Evolutionary conservation across 2,888 invertebrate species (phyloP).

Genomic region (Drosophila subquinaria): DNA sequence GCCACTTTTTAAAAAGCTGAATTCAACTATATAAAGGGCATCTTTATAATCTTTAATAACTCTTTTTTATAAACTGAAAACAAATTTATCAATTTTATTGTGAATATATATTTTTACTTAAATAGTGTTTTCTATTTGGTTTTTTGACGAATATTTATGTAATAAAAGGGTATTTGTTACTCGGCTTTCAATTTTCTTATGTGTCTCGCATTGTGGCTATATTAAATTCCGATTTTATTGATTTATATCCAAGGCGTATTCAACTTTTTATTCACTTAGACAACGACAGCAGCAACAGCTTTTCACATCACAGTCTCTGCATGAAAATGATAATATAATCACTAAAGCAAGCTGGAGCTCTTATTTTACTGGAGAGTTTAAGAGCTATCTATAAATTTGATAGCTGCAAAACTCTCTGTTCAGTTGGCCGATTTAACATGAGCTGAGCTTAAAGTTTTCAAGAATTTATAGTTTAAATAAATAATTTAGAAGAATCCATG

Average conservation of each 20-base stretch:
- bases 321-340: constrained; percentile 63
- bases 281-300: constrained; percentile 43
- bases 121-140: neutral
- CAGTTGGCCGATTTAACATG: neutral
- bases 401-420: neutral
- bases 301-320: constrained; percentile 38
- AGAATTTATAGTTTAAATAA: neutral
- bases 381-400: neutral
- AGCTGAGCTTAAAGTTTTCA: constrained; percentile 22
- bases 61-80: neutral
- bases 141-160: neutral
- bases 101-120: neutral
- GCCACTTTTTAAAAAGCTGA: too few species aligned
- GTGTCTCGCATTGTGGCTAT: constrained; percentile 59
- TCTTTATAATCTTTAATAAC: too few species aligned
- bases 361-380: constrained; percentile 1
- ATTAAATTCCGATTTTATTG: constrained; percentile 78
- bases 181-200: neutral
- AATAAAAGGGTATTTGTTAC: neutral
- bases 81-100: too few species aligned
- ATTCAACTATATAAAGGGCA: too few species aligned
- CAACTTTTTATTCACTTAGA: constrained; percentile 53
- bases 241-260: constrained; percentile 56
- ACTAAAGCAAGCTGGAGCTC: constrained; percentile 10
- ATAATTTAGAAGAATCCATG: neutral